Conservation (phyloP, 23 tunicate genomes). For the Trididemnum nubilum region DNA sequence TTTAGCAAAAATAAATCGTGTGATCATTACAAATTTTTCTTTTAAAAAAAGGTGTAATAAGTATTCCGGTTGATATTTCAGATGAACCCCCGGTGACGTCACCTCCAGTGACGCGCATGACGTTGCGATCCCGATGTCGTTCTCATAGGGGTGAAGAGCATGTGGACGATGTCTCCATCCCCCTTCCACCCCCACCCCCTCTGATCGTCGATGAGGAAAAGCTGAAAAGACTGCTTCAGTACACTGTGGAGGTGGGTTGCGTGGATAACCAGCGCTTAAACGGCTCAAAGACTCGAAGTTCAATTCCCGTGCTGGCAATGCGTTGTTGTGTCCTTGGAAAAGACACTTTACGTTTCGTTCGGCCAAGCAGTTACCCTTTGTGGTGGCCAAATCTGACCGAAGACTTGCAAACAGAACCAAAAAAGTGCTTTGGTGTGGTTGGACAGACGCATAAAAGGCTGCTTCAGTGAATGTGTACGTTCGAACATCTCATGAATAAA, state of each 20-base stretch:
- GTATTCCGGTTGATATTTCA: no score
- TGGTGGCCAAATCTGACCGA: no score
- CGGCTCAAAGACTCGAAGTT: neutral
- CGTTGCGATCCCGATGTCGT: slow-evolving; percentile 2
- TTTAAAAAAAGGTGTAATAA: no score
- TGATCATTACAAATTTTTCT: no score
- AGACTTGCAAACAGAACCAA: neutral
- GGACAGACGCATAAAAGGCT: no score
- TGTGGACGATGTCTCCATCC: neutral
- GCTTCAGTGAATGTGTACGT: no score
- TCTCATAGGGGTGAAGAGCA: slow-evolving; percentile 14
- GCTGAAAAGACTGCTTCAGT: slow-evolving; percentile 22
- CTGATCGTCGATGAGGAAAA: slow-evolving; percentile 51
- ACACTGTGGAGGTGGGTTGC: slow-evolving; percentile 48
- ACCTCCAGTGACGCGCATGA: slow-evolving; percentile 15
- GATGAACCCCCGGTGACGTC: neutral
- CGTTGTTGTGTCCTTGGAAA: neutral
- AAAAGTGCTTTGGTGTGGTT: no score
- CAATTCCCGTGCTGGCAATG: no score
- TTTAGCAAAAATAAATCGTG: no score
- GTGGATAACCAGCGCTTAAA: neutral
- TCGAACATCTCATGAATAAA: no score
- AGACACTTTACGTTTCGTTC: no score
- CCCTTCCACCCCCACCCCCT: slow-evolving; percentile 57
- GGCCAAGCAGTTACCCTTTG: no score